phyloP scores from a whole-genome alignment of 2,113 vertebrate genomes.

The Ctenomys sociabilis region DNA sequence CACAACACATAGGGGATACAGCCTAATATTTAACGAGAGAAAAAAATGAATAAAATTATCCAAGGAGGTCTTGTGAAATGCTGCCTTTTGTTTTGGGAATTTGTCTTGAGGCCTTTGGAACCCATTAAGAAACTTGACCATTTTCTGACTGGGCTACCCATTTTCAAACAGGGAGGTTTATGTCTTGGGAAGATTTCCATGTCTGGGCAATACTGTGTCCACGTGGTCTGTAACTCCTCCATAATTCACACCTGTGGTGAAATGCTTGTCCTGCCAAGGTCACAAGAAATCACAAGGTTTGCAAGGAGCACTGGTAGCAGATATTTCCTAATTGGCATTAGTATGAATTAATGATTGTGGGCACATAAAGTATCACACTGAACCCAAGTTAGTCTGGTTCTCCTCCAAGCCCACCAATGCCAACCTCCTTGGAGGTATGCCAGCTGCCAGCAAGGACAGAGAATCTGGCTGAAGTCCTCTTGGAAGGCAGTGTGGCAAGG shows the following conservation, averaged over 20 bases:
- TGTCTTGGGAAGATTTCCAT: conserved; percentile 43
- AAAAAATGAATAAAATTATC: conserved; percentile 56
- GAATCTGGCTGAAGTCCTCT: neutral
- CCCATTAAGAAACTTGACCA: conserved; percentile 18
- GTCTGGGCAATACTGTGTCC: neutral
- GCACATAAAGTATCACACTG: conserved; percentile 46
- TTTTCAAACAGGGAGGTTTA: conserved; percentile 52
- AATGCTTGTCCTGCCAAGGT: conserved; percentile 66
- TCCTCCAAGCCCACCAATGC: neutral
- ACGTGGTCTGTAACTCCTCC: neutral
- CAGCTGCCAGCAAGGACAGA: conserved; percentile 44
- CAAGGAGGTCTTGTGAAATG: conserved; percentile 48
- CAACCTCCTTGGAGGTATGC: conserved; percentile 13
- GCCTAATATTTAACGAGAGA: conserved; percentile 1
- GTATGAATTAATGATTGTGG: conserved; percentile 59
- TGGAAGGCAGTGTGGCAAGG: neutral
- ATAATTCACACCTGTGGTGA: conserved; percentile 60
- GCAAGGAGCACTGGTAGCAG: neutral
- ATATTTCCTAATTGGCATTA: conserved; percentile 53
- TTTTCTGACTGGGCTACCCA: conserved; percentile 46
- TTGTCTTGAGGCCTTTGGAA: conserved; percentile 58
- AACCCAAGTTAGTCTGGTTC: conserved; percentile 44
- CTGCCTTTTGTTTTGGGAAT: neutral
- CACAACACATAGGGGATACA: neutral
- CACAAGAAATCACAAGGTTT: conserved; percentile 63